Conservation (phyloP, 2,888 invertebrate genomes). For the Acholoe squamosa region DNA sequence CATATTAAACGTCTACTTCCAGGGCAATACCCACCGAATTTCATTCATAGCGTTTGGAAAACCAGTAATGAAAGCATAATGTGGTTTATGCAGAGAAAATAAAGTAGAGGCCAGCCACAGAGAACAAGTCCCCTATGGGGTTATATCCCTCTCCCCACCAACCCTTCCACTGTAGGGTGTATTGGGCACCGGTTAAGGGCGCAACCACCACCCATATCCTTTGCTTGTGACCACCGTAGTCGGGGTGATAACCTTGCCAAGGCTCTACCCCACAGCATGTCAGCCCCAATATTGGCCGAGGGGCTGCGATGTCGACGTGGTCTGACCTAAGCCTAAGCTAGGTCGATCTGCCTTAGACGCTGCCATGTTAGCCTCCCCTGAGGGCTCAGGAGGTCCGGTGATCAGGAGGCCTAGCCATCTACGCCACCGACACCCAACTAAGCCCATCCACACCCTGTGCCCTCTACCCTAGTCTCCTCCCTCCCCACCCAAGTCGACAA, state of each 20-base stretch:
- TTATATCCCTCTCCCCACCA: no score
- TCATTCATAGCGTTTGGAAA: neutral
- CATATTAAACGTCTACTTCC: no score
- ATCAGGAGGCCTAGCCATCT: neutral
- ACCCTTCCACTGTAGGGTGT: no score
- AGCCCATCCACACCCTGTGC: constrained; percentile 3
- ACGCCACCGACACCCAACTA: neutral
- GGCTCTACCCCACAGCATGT: neutral
- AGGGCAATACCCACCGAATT: neutral
- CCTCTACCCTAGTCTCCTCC: neutral
- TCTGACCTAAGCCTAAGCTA: constrained; percentile 16
- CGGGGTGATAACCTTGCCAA: neutral
- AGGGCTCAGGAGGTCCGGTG: neutral
- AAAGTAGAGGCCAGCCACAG: neutral
- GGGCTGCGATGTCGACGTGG: neutral
- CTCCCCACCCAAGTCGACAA: neutral
- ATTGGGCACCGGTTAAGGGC: no score
- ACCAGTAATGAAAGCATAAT: neutral
- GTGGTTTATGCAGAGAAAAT: neutral
- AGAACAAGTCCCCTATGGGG: no score
- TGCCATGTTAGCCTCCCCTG: neutral
- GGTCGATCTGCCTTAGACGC: neutral
- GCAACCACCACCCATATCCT: neutral
- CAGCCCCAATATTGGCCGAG: constrained; percentile 23
- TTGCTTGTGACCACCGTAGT: neutral